Evolutionary conservation across 2,797 vertebrate genomes (phyloP).

Genomic region (Chaetophractus vellerosus): DNA sequence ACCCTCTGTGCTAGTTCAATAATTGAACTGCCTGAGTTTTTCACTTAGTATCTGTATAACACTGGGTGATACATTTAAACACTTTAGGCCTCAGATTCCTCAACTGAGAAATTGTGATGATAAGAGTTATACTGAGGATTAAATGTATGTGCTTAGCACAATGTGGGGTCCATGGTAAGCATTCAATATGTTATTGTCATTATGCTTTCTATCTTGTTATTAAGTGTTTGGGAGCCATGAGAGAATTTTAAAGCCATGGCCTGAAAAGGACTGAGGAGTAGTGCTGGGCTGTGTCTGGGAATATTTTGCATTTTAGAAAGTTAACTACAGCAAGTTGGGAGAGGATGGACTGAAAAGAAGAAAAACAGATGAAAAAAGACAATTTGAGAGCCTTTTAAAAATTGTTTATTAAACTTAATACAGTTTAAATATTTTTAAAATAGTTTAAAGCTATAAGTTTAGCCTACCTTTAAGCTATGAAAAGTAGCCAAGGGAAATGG

Average conservation of each 20-base stretch:
- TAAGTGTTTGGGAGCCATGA: background rate
- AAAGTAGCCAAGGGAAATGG: background rate
- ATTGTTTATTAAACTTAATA: background rate
- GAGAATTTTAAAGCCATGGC: background rate
- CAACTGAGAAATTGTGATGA: background rate
- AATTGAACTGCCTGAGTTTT: background rate
- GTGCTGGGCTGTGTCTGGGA: background rate
- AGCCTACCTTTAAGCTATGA: background rate
- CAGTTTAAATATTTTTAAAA: background rate
- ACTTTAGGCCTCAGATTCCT: background rate
- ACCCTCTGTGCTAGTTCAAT: background rate
- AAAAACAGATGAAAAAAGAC: background rate
- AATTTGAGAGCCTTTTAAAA: background rate
- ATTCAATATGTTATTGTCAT: background rate
- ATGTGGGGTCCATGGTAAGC: too few relatives aligned
- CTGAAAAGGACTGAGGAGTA: too few relatives aligned
- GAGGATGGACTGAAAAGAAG: background rate
- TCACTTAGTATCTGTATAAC: background rate
- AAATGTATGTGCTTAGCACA: background rate
- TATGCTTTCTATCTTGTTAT: background rate
- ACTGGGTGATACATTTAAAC: background rate
- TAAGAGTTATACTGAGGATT: background rate
- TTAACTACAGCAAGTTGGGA: background rate
- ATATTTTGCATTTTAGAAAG: background rate
- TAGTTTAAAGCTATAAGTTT: background rate